phyloP scores from a whole-genome alignment of 2,797 vertebrate genomes.

The Sebastes hopkinsi region DNA sequence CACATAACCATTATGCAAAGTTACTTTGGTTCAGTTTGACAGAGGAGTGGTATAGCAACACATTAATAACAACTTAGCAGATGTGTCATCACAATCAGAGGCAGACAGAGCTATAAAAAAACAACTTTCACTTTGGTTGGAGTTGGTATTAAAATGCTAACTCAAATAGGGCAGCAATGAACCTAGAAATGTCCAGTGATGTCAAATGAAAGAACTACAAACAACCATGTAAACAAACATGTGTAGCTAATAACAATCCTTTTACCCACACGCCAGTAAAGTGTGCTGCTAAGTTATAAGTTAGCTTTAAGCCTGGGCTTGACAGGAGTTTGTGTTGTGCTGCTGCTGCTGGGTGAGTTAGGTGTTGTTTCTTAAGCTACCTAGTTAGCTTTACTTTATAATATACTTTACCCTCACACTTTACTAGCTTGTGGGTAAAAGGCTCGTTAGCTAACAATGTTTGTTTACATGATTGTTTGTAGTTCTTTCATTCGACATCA shows the following conservation, averaged over 20 bases:
- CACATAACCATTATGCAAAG: not conserved
- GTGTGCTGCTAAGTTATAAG: not conserved
- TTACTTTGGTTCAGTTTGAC: not conserved
- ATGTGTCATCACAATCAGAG: not conserved
- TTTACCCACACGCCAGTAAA: not conserved
- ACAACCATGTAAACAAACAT: conserved; percentile 62
- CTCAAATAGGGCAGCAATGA: not conserved
- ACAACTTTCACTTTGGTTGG: not conserved
- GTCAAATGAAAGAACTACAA: not conserved
- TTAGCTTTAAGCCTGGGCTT: not conserved
- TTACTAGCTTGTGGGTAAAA: not conserved
- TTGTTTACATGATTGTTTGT: conserved; percentile 58
- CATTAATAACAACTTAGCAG: not conserved
- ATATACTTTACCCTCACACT: too few relatives aligned
- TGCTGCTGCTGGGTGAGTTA: not conserved
- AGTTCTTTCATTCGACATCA: conserved; percentile 4
- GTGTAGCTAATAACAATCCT: conserved; percentile 6
- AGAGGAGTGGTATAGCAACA: not conserved
- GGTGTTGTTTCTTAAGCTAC: conserved; percentile 14
- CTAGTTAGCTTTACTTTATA: not conserved
- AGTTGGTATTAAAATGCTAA: not conserved
- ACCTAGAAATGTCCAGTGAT: not conserved
- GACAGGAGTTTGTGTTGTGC: not conserved
- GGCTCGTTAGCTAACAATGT: conserved; percentile 19
- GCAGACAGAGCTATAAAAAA: not conserved